Evolutionary conservation across 2,888 invertebrate species (phyloP), one percentile per base, ranked within the genome.

Genomic region (Osedax frankpressi): DNA sequence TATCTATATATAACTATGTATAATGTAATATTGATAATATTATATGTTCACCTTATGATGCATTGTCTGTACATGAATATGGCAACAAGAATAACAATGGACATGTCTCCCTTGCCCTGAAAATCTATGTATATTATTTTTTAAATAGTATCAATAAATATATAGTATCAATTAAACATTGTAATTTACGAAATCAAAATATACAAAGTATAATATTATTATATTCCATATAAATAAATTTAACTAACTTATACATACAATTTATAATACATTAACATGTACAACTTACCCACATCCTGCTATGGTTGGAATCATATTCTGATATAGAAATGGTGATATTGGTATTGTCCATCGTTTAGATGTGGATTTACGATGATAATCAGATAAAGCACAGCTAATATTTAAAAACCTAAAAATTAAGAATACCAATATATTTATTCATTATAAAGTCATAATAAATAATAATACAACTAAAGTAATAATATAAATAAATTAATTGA

Each of bases 61-160:
- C 69, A 69, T 69, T 30, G 69, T 69, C 69, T 69, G 69, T 30
- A 69, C 25, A 28, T 69, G 69, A 25, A 69, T 28, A n/a, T 69
- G 69, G n/a, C 29, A 69, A 28, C 28, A 29, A 6, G 28, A 28
- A 30, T 28, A 69, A 30, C 69, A 69, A 2, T 30, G 69, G 14
- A 30, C 69, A 26, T 69, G 69, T 28, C 69, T 28, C 1, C 69
- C 69, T 11, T 25, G n/a, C 19, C 25, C 28, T 11, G 69, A 28
- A n/a, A 69, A 69, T 44, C 44, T 44, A 44, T n/a, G n/a, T n/a
- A n/a, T n/a, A n/a, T n/a, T n/a, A n/a, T n/a, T n/a, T n/a, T n/a
- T n/a, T n/a, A n/a, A n/a, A n/a, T n/a, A n/a, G n/a, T n/a, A n/a
- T n/a, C n/a, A n/a, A n/a, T n/a, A n/a, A n/a, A n/a, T n/a, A n/a